These are phyloP conservation scores for Siniperca obscura DNA, from an alignment of 2,797 vertebrate genomes.

Conservation along the genomic window DNA sequence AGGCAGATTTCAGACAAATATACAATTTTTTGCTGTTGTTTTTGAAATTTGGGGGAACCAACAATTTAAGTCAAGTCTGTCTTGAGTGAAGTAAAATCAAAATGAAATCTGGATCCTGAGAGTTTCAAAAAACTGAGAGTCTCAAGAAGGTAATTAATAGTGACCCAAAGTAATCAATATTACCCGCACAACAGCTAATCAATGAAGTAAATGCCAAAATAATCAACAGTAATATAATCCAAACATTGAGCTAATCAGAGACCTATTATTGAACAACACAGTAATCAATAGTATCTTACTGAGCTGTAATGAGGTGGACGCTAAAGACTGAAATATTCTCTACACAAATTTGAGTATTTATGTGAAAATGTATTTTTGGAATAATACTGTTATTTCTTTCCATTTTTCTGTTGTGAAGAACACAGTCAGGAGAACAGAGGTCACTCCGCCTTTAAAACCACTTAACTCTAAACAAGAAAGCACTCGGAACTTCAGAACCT, in stretches of 20 bases:
- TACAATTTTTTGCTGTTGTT: no score
- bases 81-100: not conserved
- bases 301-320: not conserved
- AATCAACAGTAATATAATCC: conserved; percentile 50
- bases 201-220: conserved; percentile 57
- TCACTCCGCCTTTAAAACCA: not conserved
- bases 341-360: not conserved
- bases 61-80: not conserved
- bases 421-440: not conserved
- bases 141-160: conserved; percentile 24
- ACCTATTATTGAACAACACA: conserved; percentile 15
- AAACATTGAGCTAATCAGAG: conserved; percentile 34
- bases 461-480: not conserved
- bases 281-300: not conserved
- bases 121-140: not conserved
- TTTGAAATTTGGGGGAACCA: not conserved
- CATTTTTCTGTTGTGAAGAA: not conserved
- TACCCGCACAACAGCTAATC: conserved; percentile 30
- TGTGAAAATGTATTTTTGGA: not conserved
- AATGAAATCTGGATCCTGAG: not conserved
- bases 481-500: not conserved
- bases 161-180: conserved; percentile 20
- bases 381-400: not conserved
- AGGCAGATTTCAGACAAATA: not conserved
- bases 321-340: not conserved